These are phyloP conservation scores for Pachycephus smyrnensis DNA, from an alignment of 2,888 invertebrate species.

Conservation along the genomic window DNA sequence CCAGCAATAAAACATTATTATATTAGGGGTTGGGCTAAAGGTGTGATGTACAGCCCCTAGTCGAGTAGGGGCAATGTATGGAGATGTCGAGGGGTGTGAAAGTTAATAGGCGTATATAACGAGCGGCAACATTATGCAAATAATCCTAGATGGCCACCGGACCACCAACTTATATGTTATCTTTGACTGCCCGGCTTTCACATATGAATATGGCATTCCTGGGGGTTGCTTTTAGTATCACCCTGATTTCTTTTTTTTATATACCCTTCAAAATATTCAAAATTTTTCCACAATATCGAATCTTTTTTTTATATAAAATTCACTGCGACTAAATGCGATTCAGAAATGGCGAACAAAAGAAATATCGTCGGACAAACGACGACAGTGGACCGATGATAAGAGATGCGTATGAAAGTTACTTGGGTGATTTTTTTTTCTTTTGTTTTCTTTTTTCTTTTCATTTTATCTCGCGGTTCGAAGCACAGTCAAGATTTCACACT, in stretches of 20 bases:
- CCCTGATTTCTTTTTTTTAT: too few relatives aligned
- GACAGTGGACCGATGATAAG: too few relatives aligned
- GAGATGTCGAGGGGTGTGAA: slow-evolving; percentile 32
- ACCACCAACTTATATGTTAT: slow-evolving; percentile 57
- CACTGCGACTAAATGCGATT: too few relatives aligned
- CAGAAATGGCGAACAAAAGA: accelerated
- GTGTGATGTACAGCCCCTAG: slow-evolving; percentile 23
- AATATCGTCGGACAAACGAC: too few relatives aligned
- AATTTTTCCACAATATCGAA: too few relatives aligned
- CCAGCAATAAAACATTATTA: slow-evolving; percentile 47
- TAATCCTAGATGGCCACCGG: slow-evolving; percentile 47
- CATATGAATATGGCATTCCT: slow-evolving; percentile 46
- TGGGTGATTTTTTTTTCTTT: too few relatives aligned
- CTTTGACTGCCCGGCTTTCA: slow-evolving; percentile 45
- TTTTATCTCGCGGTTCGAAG: not conserved
- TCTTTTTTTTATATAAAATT: too few relatives aligned
- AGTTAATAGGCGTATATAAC: slow-evolving; percentile 62
- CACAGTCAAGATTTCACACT: slow-evolving; percentile 44
- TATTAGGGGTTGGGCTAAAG: slow-evolving; percentile 30
- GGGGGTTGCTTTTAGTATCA: slow-evolving; percentile 26
- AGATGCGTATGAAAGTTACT: too few relatives aligned
- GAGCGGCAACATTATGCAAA: slow-evolving; percentile 63
- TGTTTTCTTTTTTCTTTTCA: not conserved
- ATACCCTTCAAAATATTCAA: too few relatives aligned
- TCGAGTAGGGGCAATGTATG: slow-evolving; percentile 24